A percentile compares a stretch with the other conserved stretches of the same genome.
These are phyloP conservation scores for Brachymystax lenok DNA, from an alignment of 2,797 vertebrate genomes.

Conservation along the genomic window DNA sequence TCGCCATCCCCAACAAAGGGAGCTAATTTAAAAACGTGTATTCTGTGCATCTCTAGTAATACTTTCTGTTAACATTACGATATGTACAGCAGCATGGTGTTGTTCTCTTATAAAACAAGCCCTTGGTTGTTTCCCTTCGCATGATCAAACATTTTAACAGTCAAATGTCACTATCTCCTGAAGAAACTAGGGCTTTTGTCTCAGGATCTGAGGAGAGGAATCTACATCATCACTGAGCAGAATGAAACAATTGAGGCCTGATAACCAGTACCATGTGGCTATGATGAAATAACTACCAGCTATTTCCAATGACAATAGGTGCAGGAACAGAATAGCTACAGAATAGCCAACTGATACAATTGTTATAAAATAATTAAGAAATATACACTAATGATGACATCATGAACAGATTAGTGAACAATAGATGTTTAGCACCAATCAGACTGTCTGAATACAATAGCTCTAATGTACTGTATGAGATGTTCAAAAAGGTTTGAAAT, in stretches of 20 bases:
- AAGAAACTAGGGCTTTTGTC: neutral
- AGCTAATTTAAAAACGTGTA: slow-evolving; percentile 14
- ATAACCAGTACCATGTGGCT: slow-evolving; percentile 31
- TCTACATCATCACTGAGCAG: neutral
- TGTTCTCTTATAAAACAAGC: slow-evolving; percentile 6
- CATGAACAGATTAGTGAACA: slow-evolving; percentile 12
- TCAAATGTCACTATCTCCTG: slow-evolving; percentile 5
- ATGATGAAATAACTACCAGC: slow-evolving; percentile 22
- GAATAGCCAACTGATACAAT: neutral
- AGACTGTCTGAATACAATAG: neutral
- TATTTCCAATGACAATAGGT: slow-evolving; percentile 1
- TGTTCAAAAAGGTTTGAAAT: neutral
- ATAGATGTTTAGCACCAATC: slow-evolving; percentile 11
- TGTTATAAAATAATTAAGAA: slow-evolving; percentile 3
- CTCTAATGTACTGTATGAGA: neutral
- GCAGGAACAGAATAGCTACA: neutral
- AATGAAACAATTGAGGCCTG: neutral
- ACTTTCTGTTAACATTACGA: slow-evolving; percentile 11
- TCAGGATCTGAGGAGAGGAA: slow-evolving; percentile 7
- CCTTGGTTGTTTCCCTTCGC: slow-evolving; percentile 8
- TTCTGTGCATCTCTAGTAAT: slow-evolving; percentile 11
- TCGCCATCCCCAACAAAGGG: slow-evolving; percentile 33
- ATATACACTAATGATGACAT: neutral
- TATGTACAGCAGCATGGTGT: slow-evolving; percentile 47
- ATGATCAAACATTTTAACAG: neutral